These are phyloP conservation scores for Acromyrmex echinatior DNA, from an alignment of 1,140 invertebrate species.

Conservation along the genomic window DNA sequence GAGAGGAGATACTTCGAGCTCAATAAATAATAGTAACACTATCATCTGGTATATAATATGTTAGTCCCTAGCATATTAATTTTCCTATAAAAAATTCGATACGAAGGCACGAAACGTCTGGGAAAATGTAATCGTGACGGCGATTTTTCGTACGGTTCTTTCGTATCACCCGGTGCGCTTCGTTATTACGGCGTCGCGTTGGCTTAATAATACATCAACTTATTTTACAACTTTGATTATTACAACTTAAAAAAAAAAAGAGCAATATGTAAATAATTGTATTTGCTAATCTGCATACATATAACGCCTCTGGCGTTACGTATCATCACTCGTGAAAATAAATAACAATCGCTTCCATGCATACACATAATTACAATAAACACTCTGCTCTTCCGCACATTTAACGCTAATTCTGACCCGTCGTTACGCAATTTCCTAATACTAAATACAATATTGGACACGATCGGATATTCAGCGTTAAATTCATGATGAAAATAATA, in stretches of 20 bases:
- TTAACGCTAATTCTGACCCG: not conserved
- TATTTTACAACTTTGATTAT: constrained; percentile 53
- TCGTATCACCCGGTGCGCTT: constrained; percentile 46
- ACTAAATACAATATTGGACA: constrained; percentile 1
- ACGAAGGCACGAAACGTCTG: constrained; percentile 66
- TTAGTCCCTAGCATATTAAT: constrained; percentile 24
- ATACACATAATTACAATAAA: constrained; percentile 55
- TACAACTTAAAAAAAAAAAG: constrained; percentile 35
- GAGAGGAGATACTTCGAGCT: constrained; percentile 33
- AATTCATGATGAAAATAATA: constrained; percentile 14
- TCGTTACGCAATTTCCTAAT: not conserved
- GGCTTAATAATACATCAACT: constrained; percentile 44
- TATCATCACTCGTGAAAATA: constrained; percentile 66
- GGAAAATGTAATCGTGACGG: constrained; percentile 38
- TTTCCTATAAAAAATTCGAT: constrained; percentile 59
- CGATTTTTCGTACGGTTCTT: constrained; percentile 60
- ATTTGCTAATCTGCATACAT: constrained; percentile 45
- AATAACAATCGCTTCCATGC: constrained; percentile 66
- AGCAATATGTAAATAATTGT: constrained; percentile 39
- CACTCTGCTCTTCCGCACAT: not conserved
- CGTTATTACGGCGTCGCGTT: constrained; percentile 9
- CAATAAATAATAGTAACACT: constrained; percentile 50
- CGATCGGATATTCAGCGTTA: constrained; percentile 30
- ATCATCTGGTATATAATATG: constrained; percentile 29
- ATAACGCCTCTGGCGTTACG: constrained; percentile 16